A percentile compares a stretch with the other conserved stretches of the same genome.
phyloP scores from a whole-genome alignment of 2,797 vertebrate species.

The Sandelia bainsii region DNA sequence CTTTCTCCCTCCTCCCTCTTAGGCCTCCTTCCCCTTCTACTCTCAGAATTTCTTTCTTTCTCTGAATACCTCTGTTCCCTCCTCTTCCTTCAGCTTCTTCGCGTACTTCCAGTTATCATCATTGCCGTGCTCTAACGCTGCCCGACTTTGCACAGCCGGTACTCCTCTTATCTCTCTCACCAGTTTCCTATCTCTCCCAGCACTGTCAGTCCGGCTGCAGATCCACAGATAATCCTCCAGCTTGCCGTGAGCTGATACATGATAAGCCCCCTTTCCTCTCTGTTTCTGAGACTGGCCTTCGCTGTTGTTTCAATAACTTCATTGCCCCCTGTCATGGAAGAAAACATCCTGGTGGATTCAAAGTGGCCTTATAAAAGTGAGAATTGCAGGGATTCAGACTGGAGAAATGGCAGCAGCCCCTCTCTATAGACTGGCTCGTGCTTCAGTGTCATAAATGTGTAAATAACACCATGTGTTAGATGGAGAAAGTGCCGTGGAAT shows the following conservation, averaged over 20 bases:
- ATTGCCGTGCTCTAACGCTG: constrained; percentile 42
- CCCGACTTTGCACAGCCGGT: constrained; percentile 63
- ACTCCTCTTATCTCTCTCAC: constrained; percentile 72
- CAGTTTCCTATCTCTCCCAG: constrained; percentile 71
- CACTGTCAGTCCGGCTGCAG: constrained; percentile 68
- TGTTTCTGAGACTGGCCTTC: constrained; percentile 53
- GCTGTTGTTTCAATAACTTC: constrained; percentile 64
- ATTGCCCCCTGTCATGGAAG: constrained; percentile 7
- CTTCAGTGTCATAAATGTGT: constrained; percentile 82
- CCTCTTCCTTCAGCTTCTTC: constrained; percentile 27
- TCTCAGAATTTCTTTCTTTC: constrained; percentile 37
- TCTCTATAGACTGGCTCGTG: constrained; percentile 68
- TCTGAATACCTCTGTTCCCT: constrained; percentile 39
- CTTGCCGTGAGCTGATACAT: constrained; percentile 71
- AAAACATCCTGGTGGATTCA: constrained; percentile 38
- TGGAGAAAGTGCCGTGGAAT: constrained; percentile 51
- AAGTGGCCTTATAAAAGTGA: constrained; percentile 45
- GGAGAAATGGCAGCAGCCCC: constrained; percentile 54
- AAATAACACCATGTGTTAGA: constrained; percentile 81
- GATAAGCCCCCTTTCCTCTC: constrained; percentile 67
- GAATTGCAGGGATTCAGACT: constrained; percentile 33
- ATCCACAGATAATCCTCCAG: constrained; percentile 77
- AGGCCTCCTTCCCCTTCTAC: constrained; percentile 25
- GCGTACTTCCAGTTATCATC: constrained; percentile 43
- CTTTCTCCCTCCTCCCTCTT: constrained; percentile 6